Evolutionary conservation across 2,113 vertebrate genomes (phyloP), one percentile per base, ranked within the genome.

Genomic region (Poecilia latipinna): DNA sequence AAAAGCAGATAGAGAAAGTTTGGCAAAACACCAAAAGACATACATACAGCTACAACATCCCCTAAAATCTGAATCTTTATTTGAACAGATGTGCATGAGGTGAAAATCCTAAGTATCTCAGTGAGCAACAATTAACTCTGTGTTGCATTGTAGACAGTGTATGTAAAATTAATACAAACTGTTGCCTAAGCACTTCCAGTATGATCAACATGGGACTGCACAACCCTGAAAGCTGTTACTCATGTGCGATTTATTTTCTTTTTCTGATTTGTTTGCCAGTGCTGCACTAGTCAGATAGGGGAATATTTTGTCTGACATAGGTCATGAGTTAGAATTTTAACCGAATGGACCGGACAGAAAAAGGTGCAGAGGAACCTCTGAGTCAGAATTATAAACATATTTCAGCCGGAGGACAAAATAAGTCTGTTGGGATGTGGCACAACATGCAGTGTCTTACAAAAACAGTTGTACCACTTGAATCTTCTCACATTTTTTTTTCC

Each of bases 341-440:
- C 28, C 48, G 61, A 68, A 77, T 65, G 64, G 67, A 54, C 35
- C 11, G 72, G 68, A 77, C 31, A 35, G 63, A 72, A 61, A 70
- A 51, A 51, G 70, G 82, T 60, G 54, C 31, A 12, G 64, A 61
- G 28, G 28, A n/a, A 26, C 69, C n/a, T 19, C 54, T 60, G 44
- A 17, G 48, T 79, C 79, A 75, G 69, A 77, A 84, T 78, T 12
- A 1, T 78, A 86, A 78, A 84, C 81, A 75, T 57, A 78, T 76
- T 79, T 80, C 78, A 84, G 80, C 72, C 81, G 31, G 65, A 76
- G 63, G 61, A 82, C 70, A 71, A 32, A 42, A 74, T 79, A 61
- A 10, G 60, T 69, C 48, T 69, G 61, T 44, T 72, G 62, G 28
- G 17, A 73, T 65, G 72, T 57, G 62, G 31, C 42, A 60, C 15